phyloP scores from a whole-genome alignment of 1,140 invertebrate species.

The Triops cancriformis region DNA sequence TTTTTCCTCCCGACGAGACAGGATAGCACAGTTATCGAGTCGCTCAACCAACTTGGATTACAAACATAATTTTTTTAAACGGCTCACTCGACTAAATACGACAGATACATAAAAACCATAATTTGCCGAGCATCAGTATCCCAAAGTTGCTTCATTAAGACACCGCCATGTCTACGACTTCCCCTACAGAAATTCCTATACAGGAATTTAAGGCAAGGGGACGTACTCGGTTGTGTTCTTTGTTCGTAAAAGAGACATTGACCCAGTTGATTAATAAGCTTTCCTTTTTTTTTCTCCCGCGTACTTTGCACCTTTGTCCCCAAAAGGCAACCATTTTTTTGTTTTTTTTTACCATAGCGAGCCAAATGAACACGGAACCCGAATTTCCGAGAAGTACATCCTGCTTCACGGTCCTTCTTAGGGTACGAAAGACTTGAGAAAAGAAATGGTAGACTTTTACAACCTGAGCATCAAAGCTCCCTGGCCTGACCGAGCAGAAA shows the following conservation, averaged over 20 bases:
- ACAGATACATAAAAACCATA: neutral
- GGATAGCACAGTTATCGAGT: neutral
- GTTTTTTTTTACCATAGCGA: neutral
- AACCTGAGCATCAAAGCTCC: neutral
- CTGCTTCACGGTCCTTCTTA: neutral
- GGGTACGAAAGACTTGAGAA: neutral
- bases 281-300: neutral
- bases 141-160: neutral
- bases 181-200: neutral
- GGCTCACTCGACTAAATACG: neutral
- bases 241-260: neutral
- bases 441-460: neutral
- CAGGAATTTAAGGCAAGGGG: neutral
- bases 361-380: neutral
- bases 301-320: neutral
- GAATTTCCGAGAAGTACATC: neutral
- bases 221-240: neutral
- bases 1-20: neutral
- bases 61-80: neutral
- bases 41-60: neutral
- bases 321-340: neutral
- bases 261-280: conserved; percentile 11
- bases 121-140: neutral
- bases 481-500: neutral
- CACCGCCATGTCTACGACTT: neutral